These are phyloP conservation scores for Astatotilapia flaviijosephi DNA, from an alignment of 2,113 vertebrate genomes.

Conservation along the genomic window DNA sequence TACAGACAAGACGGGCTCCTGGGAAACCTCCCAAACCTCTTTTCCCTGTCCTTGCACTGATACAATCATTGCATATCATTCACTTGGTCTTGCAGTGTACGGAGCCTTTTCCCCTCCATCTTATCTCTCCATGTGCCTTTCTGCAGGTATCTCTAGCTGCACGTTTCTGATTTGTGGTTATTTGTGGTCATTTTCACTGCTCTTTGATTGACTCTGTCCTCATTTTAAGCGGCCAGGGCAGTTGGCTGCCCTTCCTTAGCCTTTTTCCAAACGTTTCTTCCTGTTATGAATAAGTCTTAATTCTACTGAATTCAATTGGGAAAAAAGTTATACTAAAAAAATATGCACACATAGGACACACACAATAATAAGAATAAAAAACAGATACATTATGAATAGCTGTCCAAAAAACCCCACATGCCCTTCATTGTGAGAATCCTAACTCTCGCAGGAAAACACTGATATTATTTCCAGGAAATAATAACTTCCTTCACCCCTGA, in stretches of 20 bases:
- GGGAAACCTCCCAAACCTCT: background rate
- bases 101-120: background rate
- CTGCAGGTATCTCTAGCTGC: background rate
- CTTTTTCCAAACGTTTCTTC: background rate
- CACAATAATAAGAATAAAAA: background rate
- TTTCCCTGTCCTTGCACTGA: background rate
- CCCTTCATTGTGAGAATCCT: background rate
- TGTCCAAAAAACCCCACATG: rapidly evolving
- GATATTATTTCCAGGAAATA: background rate
- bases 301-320: background rate
- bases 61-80: background rate
- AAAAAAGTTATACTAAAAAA: background rate
- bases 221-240: background rate
- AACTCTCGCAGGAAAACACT: background rate
- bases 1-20: background rate
- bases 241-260: background rate
- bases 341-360: background rate
- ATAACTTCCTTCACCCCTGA: background rate
- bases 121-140: background rate
- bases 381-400: background rate
- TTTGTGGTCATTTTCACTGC: background rate
- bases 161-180: background rate
- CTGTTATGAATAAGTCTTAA: background rate
- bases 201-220: background rate
- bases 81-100: background rate